phyloP scores from a whole-genome alignment of 2,888 invertebrate species.

The Andrena camellia region DNA sequence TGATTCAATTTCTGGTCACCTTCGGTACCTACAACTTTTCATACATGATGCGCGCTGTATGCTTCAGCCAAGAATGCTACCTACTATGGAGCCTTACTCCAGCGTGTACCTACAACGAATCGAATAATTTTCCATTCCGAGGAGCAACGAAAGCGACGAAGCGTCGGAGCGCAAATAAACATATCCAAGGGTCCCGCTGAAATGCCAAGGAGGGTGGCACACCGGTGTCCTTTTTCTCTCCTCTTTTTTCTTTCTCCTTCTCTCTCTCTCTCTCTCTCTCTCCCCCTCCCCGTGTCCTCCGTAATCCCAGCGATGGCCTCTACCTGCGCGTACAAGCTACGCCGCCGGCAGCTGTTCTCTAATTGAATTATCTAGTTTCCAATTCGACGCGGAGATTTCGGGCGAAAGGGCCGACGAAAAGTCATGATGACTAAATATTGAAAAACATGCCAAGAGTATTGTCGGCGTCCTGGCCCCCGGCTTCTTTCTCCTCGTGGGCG shows the following conservation, averaged over 20 bases:
- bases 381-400: slow-evolving; percentile 85
- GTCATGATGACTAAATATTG: slow-evolving; percentile 85
- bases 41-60: too few relatives aligned
- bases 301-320: slow-evolving; percentile 61
- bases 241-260: not conserved
- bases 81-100: too few relatives aligned
- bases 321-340: slow-evolving; percentile 68
- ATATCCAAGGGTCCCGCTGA: slow-evolving; percentile 65
- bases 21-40: too few relatives aligned
- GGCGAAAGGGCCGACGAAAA: slow-evolving; percentile 82
- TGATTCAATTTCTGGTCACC: too few relatives aligned
- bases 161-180: slow-evolving; percentile 71
- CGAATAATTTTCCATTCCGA: not conserved
- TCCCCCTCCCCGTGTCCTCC: slow-evolving; percentile 39
- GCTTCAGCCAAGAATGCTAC: too few relatives aligned
- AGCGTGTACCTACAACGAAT: not conserved
- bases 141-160: too few relatives aligned
- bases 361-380: slow-evolving; percentile 85
- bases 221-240: slow-evolving; percentile 36
- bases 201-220: slow-evolving; percentile 70
- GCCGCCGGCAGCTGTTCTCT: slow-evolving; percentile 81
- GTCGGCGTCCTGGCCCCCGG: slow-evolving; percentile 76
- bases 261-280: not conserved
- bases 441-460: slow-evolving; percentile 84
- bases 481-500: slow-evolving; percentile 72